phyloP scores from a whole-genome alignment of 2,797 vertebrate species.

The Mormyrus hasselquistii region DNA sequence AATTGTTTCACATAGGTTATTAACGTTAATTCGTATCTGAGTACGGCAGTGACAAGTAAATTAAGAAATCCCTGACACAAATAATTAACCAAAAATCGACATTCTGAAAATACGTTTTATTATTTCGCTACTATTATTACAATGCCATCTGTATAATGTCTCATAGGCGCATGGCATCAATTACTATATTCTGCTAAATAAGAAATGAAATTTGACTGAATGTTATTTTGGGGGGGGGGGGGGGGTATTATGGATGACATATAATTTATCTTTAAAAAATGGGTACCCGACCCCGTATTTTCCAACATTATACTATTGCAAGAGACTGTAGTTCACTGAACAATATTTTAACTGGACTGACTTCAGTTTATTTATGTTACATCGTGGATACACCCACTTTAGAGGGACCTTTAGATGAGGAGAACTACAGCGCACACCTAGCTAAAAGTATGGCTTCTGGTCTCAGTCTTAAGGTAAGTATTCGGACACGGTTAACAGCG shows the following conservation, averaged over 20 bases:
- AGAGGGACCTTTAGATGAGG: conserved; percentile 34
- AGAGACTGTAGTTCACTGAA: conserved; percentile 25
- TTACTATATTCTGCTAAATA: conserved; percentile 36
- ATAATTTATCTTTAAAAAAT: conserved; percentile 3
- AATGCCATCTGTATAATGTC: conserved; percentile 52
- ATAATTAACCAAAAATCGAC: conserved; percentile 27
- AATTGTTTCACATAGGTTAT: not conserved
- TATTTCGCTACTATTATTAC: conserved; percentile 59
- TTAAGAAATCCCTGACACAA: not conserved
- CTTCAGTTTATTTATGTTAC: conserved; percentile 3
- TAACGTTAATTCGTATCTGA: not conserved
- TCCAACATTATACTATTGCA: not conserved
- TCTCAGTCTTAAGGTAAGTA: conserved; percentile 41
- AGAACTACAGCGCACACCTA: conserved; percentile 39
- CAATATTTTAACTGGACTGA: conserved; percentile 18
- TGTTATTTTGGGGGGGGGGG: not conserved
- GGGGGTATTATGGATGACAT: not conserved
- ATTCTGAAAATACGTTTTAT: conserved; percentile 38
- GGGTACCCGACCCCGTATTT: not conserved
- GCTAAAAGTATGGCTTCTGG: conserved; percentile 29
- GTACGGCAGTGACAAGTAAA: not conserved
- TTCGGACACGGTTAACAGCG: conserved; percentile 51
- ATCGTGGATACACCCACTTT: conserved; percentile 18
- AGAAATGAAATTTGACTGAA: conserved; percentile 22
- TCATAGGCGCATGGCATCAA: conserved; percentile 47